These are phyloP conservation scores for Vicugna pacos DNA, from an alignment of 2,113 vertebrate genomes.

Conservation along the genomic window DNA sequence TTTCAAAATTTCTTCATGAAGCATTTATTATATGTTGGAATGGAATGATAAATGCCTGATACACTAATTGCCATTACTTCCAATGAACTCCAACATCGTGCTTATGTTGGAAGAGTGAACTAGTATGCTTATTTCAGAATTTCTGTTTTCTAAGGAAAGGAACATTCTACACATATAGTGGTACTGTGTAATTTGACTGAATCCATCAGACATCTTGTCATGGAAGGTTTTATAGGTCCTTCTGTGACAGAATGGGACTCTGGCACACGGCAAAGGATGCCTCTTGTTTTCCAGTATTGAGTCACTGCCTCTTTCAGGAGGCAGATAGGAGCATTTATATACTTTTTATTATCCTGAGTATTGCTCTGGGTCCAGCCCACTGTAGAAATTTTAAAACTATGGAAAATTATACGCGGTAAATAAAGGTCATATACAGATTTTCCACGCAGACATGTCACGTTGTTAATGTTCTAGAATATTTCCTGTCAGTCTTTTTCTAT, in stretches of 20 bases:
- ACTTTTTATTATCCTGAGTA: neutral
- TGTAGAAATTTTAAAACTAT: neutral
- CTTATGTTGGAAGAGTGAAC: constrained; percentile 44
- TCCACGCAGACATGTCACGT: neutral
- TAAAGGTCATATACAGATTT: neutral
- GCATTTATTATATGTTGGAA: constrained; percentile 51
- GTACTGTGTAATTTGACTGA: constrained; percentile 73
- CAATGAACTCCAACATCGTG: constrained; percentile 39
- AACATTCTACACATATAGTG: constrained; percentile 26
- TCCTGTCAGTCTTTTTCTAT: neutral
- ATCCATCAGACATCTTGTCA: constrained; percentile 72
- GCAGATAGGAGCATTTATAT: neutral
- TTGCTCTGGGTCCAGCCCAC: neutral
- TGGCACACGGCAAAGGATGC: constrained; percentile 10
- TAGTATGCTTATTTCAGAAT: constrained; percentile 68
- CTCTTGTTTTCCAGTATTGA: constrained; percentile 65
- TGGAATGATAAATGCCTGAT: constrained; percentile 50
- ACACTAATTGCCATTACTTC: constrained; percentile 61
- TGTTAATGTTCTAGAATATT: neutral
- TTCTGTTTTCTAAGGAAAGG: constrained; percentile 57
- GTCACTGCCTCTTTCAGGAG: neutral
- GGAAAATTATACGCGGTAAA: neutral
- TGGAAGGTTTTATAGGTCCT: constrained; percentile 51
- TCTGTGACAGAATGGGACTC: constrained; percentile 59
- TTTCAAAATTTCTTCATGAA: constrained; percentile 62